These are phyloP conservation scores for Tamandua tetradactyla DNA, from an alignment of 2,797 vertebrate genomes.

Conservation along the genomic window DNA sequence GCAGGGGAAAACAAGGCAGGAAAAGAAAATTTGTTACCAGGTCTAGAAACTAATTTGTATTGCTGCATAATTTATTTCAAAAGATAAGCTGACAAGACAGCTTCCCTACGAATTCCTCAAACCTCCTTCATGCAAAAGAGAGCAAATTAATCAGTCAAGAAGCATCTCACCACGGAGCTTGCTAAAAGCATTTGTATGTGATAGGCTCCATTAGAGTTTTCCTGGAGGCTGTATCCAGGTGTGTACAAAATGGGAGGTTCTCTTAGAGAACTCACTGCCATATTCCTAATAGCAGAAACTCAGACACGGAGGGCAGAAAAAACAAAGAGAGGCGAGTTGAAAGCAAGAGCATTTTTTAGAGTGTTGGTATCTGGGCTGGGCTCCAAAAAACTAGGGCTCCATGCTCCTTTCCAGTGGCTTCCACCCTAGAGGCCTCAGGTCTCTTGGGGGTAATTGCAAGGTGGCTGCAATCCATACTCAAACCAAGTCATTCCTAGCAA, in stretches of 20 bases:
- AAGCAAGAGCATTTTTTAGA: neutral
- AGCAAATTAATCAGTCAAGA: neutral
- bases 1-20: neutral
- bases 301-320: neutral
- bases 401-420: neutral
- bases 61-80: slow-evolving; percentile 43
- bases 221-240: neutral
- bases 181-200: neutral
- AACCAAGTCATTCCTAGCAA: slow-evolving; percentile 54
- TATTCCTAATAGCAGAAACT: neutral
- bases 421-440: neutral
- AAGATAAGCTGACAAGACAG: neutral
- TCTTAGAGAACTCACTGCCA: neutral
- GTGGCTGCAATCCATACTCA: neutral
- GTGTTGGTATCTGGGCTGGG: neutral
- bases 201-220: neutral
- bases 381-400: neutral
- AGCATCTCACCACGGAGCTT: neutral
- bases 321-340: neutral
- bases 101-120: neutral
- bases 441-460: slow-evolving; percentile 12
- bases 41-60: neutral
- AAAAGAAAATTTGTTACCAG: neutral
- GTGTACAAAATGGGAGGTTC: neutral
- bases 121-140: neutral